Percentiles rank a stretch among this genome's conserved stretches.
Conservation (phyloP, 2,113 vertebrate species). For the Euleptes europaea region DNA sequence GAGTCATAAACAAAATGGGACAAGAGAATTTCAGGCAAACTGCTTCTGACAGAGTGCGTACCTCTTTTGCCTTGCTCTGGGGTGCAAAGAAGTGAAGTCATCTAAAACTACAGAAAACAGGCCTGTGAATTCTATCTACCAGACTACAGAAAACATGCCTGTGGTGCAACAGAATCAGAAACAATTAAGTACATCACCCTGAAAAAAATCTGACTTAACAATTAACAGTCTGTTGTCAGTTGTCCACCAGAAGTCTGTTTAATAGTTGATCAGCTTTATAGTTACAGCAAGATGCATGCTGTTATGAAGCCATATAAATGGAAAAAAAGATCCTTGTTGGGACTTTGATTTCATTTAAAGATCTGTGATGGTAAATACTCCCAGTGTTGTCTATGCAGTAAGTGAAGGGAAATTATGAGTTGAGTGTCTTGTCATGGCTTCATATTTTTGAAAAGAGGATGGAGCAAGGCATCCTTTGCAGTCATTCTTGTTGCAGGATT, state of each 20-base stretch:
- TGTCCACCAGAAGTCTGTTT: background rate
- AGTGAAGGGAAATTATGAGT: slow-evolving; percentile 14
- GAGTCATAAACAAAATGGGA: background rate
- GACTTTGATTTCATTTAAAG: slow-evolving; percentile 28
- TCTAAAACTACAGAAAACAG: too few species aligned
- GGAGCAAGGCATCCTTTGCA: slow-evolving; percentile 83
- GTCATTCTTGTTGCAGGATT: slow-evolving; percentile 93
- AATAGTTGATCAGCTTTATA: background rate
- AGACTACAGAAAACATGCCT: too few species aligned
- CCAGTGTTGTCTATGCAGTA: background rate
- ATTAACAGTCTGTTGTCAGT: background rate
- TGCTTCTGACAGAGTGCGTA: background rate
- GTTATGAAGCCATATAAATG: slow-evolving; percentile 5
- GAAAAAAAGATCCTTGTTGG: slow-evolving; percentile 7
- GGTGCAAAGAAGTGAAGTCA: background rate
- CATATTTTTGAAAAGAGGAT: slow-evolving; percentile 86
- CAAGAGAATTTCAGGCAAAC: background rate
- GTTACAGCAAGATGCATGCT: background rate
- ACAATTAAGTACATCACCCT: background rate
- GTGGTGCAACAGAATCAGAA: background rate
- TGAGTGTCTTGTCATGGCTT: slow-evolving; percentile 46
- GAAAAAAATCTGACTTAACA: background rate
- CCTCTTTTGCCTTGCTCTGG: background rate
- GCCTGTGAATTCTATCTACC: too few species aligned
- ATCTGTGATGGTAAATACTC: slow-evolving; percentile 11